Evolutionary conservation across 2,113 vertebrate genomes (phyloP), one percentile per base, ranked within the genome.

Genomic region (Okapia johnstoni): DNA sequence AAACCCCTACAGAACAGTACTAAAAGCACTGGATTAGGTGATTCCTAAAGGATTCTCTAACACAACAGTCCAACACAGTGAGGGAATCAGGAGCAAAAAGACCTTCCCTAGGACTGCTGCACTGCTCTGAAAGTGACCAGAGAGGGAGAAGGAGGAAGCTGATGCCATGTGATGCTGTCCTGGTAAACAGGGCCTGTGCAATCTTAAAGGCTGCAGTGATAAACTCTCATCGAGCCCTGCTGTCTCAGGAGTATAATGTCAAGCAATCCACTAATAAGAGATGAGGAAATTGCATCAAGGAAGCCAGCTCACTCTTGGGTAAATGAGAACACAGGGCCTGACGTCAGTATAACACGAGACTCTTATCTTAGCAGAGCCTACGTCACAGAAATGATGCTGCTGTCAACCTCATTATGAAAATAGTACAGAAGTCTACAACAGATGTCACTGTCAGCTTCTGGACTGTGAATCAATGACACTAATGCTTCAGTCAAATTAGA

Each of bases 241-340:
- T 85, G 88, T 79, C 91, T 92, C 88, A 14, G 57, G 57, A 92
- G 50, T 28, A 13, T 26, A 73, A 84, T 2, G 66, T 58, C 66
- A 88, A 90, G 30, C 63, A 43, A 58, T 30, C 46, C 36, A 63
- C 17, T 63, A 73, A 79, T 7, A 30, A 90, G 66, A 85, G 58
- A 60, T 4, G 58, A 81, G 85, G 90, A 93, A 85, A 95, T 55
- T 66, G 52, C 54, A 90, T 76, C 54, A 40, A 66, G 43, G 81
- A 83, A 96, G 92, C 89, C 88, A 90, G 90, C 73, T 90, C 79
- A 52, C 43, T 80, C 85, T 85, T 5, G 66, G 60, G 73, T 76
- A 92, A 19, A 79, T 84, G 80, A 92, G 70, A 81, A 30, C 76
- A 83, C 28, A 48, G 87, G 6, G 5, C 26, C 77, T 77, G 84